These are phyloP conservation scores for Drosophila recens DNA, from an alignment of 2,888 invertebrate genomes.

Conservation along the genomic window DNA sequence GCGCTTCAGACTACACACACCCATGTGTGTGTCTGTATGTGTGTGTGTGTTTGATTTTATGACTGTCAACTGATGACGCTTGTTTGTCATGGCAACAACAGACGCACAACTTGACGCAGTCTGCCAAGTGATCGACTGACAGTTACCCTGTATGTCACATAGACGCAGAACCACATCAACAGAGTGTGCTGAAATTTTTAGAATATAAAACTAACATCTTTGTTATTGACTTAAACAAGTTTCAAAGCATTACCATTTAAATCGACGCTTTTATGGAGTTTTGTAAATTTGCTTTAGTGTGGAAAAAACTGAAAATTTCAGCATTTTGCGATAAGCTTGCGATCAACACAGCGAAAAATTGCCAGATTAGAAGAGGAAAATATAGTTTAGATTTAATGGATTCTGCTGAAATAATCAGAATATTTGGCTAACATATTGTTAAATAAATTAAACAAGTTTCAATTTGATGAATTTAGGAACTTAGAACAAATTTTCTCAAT, in stretches of 20 bases:
- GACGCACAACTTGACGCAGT: not conserved
- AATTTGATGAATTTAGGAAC: too few species aligned
- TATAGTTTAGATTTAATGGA: not conserved
- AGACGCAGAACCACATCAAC: not conserved
- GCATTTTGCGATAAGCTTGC: too few species aligned
- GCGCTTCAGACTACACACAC: not conserved
- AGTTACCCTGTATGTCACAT: not conserved
- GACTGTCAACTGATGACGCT: conserved; percentile 72
- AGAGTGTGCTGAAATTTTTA: not conserved
- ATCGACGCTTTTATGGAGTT: not conserved
- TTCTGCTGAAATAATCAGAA: not conserved
- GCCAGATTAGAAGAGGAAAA: not conserved
- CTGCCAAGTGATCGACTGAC: not conserved
- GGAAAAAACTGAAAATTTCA: too few species aligned
- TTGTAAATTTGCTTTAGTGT: too few species aligned
- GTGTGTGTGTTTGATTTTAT: conserved; percentile 66
- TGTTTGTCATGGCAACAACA: conserved; percentile 69
- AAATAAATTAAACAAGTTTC: too few species aligned
- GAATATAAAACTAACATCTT: not conserved
- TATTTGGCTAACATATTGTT: not conserved
- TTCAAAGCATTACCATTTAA: not conserved
- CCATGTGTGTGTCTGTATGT: not conserved
- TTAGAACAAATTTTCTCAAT: too few species aligned
- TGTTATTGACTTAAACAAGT: not conserved
- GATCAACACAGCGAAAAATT: not conserved